phyloP scores from a whole-genome alignment of 2,797 vertebrate genomes.

The Agapornis canus region DNA sequence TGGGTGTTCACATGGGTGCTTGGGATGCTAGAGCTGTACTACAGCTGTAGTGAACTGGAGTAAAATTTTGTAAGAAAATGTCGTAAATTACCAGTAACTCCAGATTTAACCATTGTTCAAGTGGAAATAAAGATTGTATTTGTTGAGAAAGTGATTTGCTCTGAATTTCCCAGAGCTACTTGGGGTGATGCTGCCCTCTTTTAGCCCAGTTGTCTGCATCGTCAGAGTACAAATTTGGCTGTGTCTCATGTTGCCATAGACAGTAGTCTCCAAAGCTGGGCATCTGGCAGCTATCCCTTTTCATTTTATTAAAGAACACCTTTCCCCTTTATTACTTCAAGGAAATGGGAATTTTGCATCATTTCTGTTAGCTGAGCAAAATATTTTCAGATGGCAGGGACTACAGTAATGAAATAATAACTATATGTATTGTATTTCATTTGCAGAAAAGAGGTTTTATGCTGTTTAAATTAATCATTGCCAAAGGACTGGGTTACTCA shows the following conservation, averaged over 20 bases:
- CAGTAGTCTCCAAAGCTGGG: background rate
- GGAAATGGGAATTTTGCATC: conserved; percentile 18
- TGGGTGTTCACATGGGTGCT: background rate
- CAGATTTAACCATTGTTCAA: background rate
- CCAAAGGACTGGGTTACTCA: conserved; percentile 32
- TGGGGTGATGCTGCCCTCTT: accelerated
- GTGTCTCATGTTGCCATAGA: background rate
- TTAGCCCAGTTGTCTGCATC: background rate
- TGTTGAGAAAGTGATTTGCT: background rate
- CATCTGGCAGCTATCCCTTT: background rate
- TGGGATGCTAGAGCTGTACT: background rate
- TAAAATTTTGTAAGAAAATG: no score
- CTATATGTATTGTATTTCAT: conserved; percentile 31
- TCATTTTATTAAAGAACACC: background rate
- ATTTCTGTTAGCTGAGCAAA: conserved; percentile 7
- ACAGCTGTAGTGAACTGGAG: background rate
- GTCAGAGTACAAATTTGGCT: background rate
- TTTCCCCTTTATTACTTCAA: conserved; percentile 14
- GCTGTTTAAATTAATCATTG: conserved; percentile 53
- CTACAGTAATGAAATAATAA: background rate
- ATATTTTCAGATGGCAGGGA: conserved; percentile 18
- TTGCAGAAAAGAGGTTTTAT: conserved; percentile 11
- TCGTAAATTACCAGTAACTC: accelerated
- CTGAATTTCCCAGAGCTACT: background rate
- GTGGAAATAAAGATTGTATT: background rate